A percentile compares a stretch with the other conserved stretches of the same genome.
These are phyloP conservation scores for Coluber constrictor DNA, from an alignment of 2,797 vertebrate genomes.

Conservation along the genomic window DNA sequence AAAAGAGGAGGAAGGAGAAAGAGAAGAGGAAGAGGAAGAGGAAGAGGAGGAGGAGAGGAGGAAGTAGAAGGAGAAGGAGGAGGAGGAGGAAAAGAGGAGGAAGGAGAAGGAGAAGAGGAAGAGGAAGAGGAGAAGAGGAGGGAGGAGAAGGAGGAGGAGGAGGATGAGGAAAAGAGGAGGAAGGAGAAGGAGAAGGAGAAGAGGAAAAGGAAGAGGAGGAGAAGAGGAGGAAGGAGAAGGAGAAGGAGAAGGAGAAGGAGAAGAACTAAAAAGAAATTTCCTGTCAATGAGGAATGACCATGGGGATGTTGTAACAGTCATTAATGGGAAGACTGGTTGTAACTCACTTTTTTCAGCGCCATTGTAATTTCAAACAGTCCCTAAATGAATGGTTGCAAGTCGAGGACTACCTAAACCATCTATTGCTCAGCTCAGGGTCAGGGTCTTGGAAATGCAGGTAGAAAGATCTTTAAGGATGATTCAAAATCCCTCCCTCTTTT, in stretches of 20 bases:
- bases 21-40: too few species aligned
- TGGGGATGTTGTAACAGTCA: not conserved
- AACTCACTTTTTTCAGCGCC: not conserved
- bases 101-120: too few species aligned
- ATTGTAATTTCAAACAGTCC: not conserved
- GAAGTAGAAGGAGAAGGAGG: constrained; percentile 9
- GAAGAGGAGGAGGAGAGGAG: not conserved
- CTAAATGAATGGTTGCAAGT: not conserved
- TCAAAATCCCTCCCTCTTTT: not conserved
- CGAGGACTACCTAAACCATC: not conserved
- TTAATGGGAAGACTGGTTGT: not conserved
- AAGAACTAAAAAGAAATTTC: not conserved
- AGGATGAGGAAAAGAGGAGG: too few species aligned
- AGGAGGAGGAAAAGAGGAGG: too few species aligned
- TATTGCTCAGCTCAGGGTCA: not conserved
- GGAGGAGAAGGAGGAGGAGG: too few species aligned
- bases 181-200: rapidly evolving
- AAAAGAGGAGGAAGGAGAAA: too few species aligned
- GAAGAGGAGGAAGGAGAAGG: too few species aligned
- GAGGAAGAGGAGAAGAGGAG: too few species aligned
- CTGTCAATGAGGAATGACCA: not conserved
- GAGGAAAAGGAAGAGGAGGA: not conserved
- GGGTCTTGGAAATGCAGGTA: not conserved
- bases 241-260: not conserved
- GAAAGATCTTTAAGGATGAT: not conserved